Evolutionary conservation across 2,113 vertebrate genomes (phyloP), one percentile per base, ranked within the genome.

Genomic region (Cololabis saira): DNA sequence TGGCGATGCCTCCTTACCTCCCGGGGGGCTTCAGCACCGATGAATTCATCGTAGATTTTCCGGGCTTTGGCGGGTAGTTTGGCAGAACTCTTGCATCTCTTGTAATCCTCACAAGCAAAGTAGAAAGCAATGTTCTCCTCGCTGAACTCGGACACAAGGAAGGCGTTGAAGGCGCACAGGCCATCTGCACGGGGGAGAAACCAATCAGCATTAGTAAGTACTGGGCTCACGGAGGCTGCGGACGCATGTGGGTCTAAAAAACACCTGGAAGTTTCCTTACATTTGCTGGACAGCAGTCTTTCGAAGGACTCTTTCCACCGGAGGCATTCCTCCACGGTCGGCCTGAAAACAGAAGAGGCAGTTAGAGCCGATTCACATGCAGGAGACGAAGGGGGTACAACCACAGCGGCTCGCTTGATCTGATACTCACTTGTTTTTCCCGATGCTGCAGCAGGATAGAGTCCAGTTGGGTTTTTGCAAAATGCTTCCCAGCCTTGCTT

Each of bases 101-200:
- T 96, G 89, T 95, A 98, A 48, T 98, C 96, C 71, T 98, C 96
- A 0, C 98, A 99, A 1, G 96, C 98, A 70, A 97, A 88, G 94
- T 98, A 99, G 90, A 99, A 99, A 14, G 97, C 96, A 0, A 99
- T 92, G 89, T 99, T 99, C 91, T 99, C 98, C 83, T 99, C 95
- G 0, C 97, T 99, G 83, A 97, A 99, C 78, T 99, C 98, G 0
- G 95, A 97, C 67, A 96, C 92, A 49, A 99, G 89, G 80, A 99
- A 99, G 33, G 94, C 88, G 2, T 94, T 94, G 87, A 99, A 99
- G 43, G 95, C 94, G 0, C 91, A 93, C 74, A 97, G 83, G 37
- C 97, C 98, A 76, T 91, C 98, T 99, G 91, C 16, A 52, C 85
- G 67, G 19, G 19, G 74, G 15, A 55, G 33, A 41, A 61, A 22